phyloP scores from a whole-genome alignment of 2,888 invertebrate species.

The Mactromeris polynyma region DNA sequence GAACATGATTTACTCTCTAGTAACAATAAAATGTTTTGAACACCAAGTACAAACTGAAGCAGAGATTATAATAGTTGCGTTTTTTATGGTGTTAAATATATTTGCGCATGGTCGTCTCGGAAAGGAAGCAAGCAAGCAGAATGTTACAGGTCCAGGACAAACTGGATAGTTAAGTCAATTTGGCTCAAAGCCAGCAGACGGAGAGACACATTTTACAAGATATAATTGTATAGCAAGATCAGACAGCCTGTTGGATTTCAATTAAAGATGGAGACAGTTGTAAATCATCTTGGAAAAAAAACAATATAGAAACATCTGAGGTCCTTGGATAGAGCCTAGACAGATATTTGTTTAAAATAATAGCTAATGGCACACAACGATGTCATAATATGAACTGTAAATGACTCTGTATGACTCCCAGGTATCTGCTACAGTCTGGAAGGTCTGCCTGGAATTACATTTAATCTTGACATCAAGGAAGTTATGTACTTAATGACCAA shows the following conservation, averaged over 20 bases:
- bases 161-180: background rate
- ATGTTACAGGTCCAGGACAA: background rate
- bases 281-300: slow-evolving; percentile 34
- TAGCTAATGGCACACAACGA: slow-evolving; percentile 7
- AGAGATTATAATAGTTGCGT: too few species aligned
- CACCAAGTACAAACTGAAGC: too few species aligned
- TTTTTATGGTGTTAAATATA: too few species aligned
- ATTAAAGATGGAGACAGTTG: slow-evolving; percentile 33
- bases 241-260: slow-evolving; percentile 29
- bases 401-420: background rate
- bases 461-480: background rate
- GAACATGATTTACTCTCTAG: too few species aligned
- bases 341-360: slow-evolving; percentile 21
- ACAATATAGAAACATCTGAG: slow-evolving; percentile 30
- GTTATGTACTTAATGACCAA: background rate
- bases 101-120: too few species aligned
- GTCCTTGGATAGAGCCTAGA: slow-evolving; percentile 28
- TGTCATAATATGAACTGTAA: slow-evolving; percentile 15
- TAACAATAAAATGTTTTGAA: too few species aligned
- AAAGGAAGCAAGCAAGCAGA: background rate
- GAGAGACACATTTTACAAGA: slow-evolving; percentile 11
- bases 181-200: background rate
- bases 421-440: background rate
- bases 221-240: slow-evolving; percentile 20
- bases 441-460: background rate